Evolutionary conservation across 2,113 vertebrate species (phyloP), one percentile per base, ranked within the genome.

Genomic region (Mus pahari): DNA sequence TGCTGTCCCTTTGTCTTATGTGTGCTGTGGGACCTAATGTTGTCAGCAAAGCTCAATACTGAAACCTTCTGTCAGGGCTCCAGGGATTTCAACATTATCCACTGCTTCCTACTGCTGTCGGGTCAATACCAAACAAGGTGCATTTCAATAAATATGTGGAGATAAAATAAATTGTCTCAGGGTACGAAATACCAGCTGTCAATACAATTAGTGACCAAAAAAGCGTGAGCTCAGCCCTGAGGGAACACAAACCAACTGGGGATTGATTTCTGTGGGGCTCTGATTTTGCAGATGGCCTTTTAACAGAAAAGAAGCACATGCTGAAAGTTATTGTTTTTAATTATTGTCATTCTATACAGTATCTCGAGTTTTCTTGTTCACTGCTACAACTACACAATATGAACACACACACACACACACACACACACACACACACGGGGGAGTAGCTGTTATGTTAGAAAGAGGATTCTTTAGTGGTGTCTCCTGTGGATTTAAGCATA

Each of bases 91-190:
- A 89, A 50, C 64, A 90, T 98, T 95, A 96, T 90, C 93, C 94
- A 77, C 70, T 66, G n/a, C 81, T 97, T 97, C 90, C 94, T 94
- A 81, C 36, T 68, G 92, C 92, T 89, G 86, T 95, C 97, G 94
- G 96, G 98, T 97, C 98, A 97, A 97, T 97, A 97, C 96, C 48
- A 71, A 1, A 98, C 96, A 97, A 98, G 97, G 96, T 97, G 89
- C 42, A 89, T 98, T 97, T 98, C 98, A 95, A 98, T 98, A 98
- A 98, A 98, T 96, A 98, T 96, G 95, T 97, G 94, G 89, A 33
- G 60, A 42, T 91, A 96, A 97, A 96, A 98, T 96, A 98, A 98
- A 98, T 96, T 91, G 86, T 94, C 48, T n/a, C 50, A 62, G 98
- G 97, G 96, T 90, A 92, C 89, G 75, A 97, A 97, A 95, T 97